These are phyloP conservation scores for Diarsia dahlii DNA, from an alignment of 2,888 invertebrate species.

Conservation along the genomic window DNA sequence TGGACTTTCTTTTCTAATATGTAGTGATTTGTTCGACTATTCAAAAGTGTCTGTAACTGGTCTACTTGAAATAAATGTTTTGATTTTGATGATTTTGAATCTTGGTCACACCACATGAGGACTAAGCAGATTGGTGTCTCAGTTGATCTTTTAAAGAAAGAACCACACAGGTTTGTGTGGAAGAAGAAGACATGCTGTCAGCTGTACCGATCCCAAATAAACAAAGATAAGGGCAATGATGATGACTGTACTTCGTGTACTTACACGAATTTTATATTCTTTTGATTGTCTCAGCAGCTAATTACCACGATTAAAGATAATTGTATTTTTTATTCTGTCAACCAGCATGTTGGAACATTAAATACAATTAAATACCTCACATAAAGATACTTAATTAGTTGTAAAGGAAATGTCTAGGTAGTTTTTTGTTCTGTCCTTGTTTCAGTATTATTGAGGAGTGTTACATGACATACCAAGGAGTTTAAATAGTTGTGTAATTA, in stretches of 20 bases:
- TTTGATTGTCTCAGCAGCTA: conserved; percentile 39
- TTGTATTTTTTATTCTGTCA: conserved; percentile 50
- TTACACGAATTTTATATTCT: conserved; percentile 43
- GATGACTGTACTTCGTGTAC: conserved; percentile 1
- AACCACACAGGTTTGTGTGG: background rate
- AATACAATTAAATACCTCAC: conserved; percentile 51
- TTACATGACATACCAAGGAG: conserved; percentile 25
- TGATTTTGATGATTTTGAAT: too few relatives aligned
- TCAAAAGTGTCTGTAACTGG: too few relatives aligned
- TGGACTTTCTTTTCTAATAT: too few relatives aligned
- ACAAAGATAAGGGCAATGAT: background rate
- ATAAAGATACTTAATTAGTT: conserved; percentile 54
- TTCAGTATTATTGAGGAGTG: conserved; percentile 42
- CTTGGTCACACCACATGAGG: too few relatives aligned
- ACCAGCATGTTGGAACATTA: conserved; percentile 50
- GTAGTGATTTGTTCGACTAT: too few relatives aligned
- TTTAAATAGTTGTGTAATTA: background rate
- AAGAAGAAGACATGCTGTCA: background rate
- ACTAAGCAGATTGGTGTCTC: too few relatives aligned
- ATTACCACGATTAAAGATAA: conserved; percentile 56
- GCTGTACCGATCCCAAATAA: background rate
- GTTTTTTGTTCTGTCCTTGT: conserved; percentile 33
- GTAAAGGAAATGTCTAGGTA: conserved; percentile 42
- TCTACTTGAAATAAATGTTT: too few relatives aligned
- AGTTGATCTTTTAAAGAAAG: too few relatives aligned